Evolutionary conservation across 2,888 invertebrate species (phyloP), one percentile per base, ranked within the genome.

Genomic region (Clivina fossor): DNA sequence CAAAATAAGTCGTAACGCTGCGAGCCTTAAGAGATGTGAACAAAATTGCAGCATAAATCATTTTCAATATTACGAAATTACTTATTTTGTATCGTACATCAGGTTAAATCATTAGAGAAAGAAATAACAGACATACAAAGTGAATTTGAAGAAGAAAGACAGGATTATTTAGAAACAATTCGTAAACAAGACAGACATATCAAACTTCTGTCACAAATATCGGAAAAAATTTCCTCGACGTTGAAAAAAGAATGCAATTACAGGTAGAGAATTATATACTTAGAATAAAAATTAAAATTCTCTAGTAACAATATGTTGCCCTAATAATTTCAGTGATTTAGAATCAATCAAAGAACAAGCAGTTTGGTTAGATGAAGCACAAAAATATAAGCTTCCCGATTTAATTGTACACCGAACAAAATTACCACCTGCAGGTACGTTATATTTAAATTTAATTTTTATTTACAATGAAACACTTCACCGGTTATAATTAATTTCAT

Each of bases 131-230:
- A 91, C 70, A 75, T 92, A 2, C 88, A 89, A 64, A 80, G 85
- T 7, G 91, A 91, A 73, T 91, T 91, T 71, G 88, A 91, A 71
- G 76, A 81, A 50, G 90, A 91, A 67, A 76, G 90, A 1, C 82
- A 86, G n/a, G 90, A 90, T 68, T 91, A 90, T 68, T 72, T 92
- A 60, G 90, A 91, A 66, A 86, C 89, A 1, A 89, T 91, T 24
- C 76, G 90, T 13, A 79, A 83, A 61, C 84, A 89, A 64, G 86
- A 88, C 54, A 80, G 81, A 60, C 83, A 85, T 64, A 68, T 86
- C 16, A 84, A 85, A 69, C 76, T 90, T 35, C 72, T 84, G 60
- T 80, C 82, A 51, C 82, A 83, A 65, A 78, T 86, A n/a, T 67
- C 81, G 2, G 81, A 82, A 20, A 83, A 82, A 70, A 78, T 89